phyloP scores from a whole-genome alignment of 1,140 invertebrate species.

The Lepidurus packardi region DNA sequence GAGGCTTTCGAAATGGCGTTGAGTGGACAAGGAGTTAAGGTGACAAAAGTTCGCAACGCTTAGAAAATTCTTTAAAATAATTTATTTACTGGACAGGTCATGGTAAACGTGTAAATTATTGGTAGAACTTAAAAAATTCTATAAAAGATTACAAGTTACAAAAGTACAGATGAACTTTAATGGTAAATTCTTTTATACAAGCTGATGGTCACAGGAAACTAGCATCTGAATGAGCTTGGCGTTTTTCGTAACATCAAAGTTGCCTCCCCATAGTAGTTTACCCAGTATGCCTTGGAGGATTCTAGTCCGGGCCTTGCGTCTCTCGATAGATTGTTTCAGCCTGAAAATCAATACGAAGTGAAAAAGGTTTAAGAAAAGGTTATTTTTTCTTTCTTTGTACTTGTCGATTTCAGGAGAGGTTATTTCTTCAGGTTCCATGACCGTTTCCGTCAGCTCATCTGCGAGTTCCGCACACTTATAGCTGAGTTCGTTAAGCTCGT shows the following conservation, averaged over 20 bases:
- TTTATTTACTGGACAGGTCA: neutral
- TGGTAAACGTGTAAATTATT: neutral
- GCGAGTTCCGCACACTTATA: neutral
- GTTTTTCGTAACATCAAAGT: neutral
- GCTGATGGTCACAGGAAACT: neutral
- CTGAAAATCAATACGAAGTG: neutral
- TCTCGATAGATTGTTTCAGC: neutral
- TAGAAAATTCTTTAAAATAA: neutral
- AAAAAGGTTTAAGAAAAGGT: neutral
- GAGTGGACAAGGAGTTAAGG: slow-evolving; percentile 29
- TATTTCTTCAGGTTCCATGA: neutral
- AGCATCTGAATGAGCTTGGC: neutral
- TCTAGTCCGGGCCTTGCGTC: neutral
- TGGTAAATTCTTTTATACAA: neutral
- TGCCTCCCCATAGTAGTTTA: neutral
- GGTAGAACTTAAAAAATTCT: no score
- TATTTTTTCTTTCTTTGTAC: neutral
- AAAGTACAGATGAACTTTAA: neutral
- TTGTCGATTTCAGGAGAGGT: neutral
- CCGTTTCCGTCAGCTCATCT: neutral
- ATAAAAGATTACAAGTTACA: neutral
- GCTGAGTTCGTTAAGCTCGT: slow-evolving; percentile 1
- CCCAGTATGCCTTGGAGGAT: neutral
- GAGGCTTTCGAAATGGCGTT: slow-evolving; percentile 47
- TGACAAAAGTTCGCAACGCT: neutral